These are phyloP conservation scores for Buceros bicornis DNA, from an alignment of 2,797 vertebrate species.

Conservation along the genomic window DNA sequence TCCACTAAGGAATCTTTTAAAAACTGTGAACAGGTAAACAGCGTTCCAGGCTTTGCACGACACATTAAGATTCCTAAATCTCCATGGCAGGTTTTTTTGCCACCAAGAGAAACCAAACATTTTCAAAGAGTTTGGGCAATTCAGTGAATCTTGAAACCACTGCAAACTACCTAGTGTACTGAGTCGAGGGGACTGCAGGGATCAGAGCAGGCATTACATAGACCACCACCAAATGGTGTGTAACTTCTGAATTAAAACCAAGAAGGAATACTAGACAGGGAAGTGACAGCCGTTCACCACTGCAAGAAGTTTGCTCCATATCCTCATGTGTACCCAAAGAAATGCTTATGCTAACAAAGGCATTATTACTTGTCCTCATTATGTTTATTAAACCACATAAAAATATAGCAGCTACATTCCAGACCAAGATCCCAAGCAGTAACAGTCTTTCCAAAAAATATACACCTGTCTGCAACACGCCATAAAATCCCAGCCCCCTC, in stretches of 20 bases:
- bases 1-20: background rate
- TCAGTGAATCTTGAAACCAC: background rate
- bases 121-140: background rate
- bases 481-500: background rate
- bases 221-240: background rate
- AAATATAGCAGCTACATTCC: background rate
- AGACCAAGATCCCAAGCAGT: background rate
- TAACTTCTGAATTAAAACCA: background rate
- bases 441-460: background rate
- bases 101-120: background rate
- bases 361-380: background rate
- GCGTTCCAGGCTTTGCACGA: background rate
- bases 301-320: background rate
- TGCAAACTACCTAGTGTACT: background rate
- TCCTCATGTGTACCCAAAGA: background rate
- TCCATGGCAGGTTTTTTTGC: background rate
- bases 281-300: background rate
- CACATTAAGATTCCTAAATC: background rate
- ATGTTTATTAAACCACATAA: background rate
- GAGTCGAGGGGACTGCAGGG: background rate
- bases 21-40: background rate
- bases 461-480: background rate
- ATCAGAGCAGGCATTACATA: background rate
- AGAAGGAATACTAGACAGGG: background rate
- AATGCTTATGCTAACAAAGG: background rate